Conservation (phyloP, 1,140 invertebrate genomes). For the Eurosta solidaginis region DNA sequence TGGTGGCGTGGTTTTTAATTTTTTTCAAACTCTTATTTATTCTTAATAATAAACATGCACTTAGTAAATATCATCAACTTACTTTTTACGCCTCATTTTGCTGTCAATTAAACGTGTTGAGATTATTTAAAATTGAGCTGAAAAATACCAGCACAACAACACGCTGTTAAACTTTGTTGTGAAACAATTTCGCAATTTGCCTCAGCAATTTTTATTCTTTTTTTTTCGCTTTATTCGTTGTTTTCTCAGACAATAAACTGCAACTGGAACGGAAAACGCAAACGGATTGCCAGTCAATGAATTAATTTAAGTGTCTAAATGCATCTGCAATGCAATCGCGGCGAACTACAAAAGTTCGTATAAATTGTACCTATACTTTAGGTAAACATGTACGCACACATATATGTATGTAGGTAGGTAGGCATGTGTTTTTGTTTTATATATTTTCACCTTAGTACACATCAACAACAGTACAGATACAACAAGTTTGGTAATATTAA, state of each 20-base stretch:
- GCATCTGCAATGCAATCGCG: no score
- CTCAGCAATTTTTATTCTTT: neutral
- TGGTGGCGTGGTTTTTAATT: no score
- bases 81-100: slow-evolving; percentile 43
- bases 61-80: slow-evolving; percentile 25
- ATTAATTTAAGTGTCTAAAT: neutral
- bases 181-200: slow-evolving; percentile 6
- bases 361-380: neutral
- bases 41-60: no score
- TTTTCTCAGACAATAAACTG: neutral
- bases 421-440: no score
- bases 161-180: neutral
- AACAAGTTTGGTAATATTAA: no score
- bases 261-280: neutral
- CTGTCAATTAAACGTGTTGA: neutral
- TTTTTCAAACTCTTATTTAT: no score
- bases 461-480: no score
- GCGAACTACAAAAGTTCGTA: neutral
- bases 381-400: neutral
- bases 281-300: neutral
- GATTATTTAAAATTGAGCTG: slow-evolving; percentile 25
- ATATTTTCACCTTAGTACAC: no score
- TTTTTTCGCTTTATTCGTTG: neutral
- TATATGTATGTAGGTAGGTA: no score
- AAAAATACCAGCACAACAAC: neutral